Evolutionary conservation across 2,888 invertebrate species (phyloP), one percentile per base, ranked within the genome.

Genomic region (Magallana nippona): DNA sequence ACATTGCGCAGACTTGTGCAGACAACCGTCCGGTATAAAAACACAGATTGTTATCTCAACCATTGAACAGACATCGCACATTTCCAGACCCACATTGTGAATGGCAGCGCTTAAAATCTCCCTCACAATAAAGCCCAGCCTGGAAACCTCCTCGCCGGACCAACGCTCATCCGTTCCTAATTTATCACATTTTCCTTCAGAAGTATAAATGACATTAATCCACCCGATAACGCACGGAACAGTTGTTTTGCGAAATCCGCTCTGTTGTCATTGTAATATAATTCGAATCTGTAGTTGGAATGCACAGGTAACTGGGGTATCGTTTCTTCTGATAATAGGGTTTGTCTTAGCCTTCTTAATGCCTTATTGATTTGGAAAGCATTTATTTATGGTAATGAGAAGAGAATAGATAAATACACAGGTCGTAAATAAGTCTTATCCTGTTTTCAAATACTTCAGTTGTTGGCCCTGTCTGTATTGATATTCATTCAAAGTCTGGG

Each of bases 361-460:
- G 32, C 71, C 32, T 32, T 71, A 71, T 71, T 71, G 71, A 71
- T 71, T 32, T 2, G 71, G 17, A 71, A 27, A 27, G 71, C 22
- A 27, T 71, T 71, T 71, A 27, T 71, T 71, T 15, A 15, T 71
- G 71, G 71, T 27, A 71, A 27, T 27, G 71, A 71, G 27, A 71
- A 71, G 71, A 71, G 71, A 71, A 71, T 71, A 71, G 71, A 71
- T 71, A 71, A 71, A 71, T 71, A 71, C 13, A 27, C 71, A 27
- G 71, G 27, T 27, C 71, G 32, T 71, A 71, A 71, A 71, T 71
- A 71, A 71, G 71, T 71, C 71, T 71, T 71, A 32, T 71, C 71
- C 71, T 71, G 27, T 27, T 71, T 32, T 19, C 22, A 15, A 71
- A 71, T 71, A 71, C 32, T 71, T 71, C 13, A 27, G 71, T 71